Base-by-base conservation (phyloP, 2,797 vertebrate genomes). In the Rhynchonycteris naso region DNA sequence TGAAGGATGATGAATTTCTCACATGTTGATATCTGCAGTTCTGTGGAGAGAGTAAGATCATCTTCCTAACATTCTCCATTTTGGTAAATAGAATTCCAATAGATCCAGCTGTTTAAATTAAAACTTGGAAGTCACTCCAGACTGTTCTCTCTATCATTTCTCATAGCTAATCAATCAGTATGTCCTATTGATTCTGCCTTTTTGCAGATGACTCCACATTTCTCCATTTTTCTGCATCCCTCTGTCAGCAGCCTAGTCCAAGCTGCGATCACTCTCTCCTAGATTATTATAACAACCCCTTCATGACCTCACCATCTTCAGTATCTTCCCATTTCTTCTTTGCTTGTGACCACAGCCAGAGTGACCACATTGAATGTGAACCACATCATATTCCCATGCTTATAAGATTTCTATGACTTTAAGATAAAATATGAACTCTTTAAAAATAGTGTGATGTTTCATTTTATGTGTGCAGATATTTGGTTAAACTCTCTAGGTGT, bases 381-480 rank as follows among this genome's bases (percentile, higher is more conserved):
- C 58, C 52, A 56, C 12, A 59, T 63, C 24, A 68, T 43, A 61
- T 56, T 66, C 52, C 30, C 18, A 89, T 91, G 79, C 54, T 75
- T 69, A 72, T 71, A 85, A 72, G 16, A 89, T 24, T 86, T 26
- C 1, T 24, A 56, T 1, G 11, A 81, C 28, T 65, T 74, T 13
- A 89, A 88, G 47, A 65, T 94, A 84, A 74, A 88, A 38, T 59
- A 81, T 15, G n/a, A 86, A 68, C 28, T 79, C 28, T 58, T 91
- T 63, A 30, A 75, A 56, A 54, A 63, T 93, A 15, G 28, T 63
- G 15, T 43, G 7, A 72, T 65, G 43, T 15, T 61, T 79, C 54
- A 69, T 61, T 79, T 80, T 87, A 10, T 80, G 30, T 33, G 7
- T 65, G 33, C 19, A 87, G 26, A 54, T 87, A 71, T 80, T 63